Evolutionary conservation across 2,113 vertebrate genomes (phyloP).

Genomic region (Ploceus nigricollis): DNA sequence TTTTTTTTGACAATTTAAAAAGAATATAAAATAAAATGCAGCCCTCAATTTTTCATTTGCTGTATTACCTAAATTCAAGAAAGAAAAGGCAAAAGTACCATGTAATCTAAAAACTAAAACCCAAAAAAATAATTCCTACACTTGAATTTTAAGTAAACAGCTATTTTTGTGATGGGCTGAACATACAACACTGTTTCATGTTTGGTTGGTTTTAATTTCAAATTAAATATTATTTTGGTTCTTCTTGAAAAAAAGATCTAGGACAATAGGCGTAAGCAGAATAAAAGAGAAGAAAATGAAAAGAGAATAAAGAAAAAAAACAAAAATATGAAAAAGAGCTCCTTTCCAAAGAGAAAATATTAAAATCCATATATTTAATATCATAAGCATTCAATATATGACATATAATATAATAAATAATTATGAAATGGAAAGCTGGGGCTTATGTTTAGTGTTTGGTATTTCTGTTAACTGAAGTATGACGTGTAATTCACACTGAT

Average conservation of each 20-base stretch:
- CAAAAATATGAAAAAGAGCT: neutral
- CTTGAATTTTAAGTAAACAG: neutral
- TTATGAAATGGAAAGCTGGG: neutral
- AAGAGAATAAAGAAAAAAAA: neutral
- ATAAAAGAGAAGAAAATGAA: neutral
- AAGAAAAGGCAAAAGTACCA: neutral
- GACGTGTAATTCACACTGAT: neutral
- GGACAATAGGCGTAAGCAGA: neutral
- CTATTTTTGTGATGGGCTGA: neutral
- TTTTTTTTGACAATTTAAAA: neutral
- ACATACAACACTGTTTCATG: neutral
- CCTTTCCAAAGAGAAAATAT: neutral
- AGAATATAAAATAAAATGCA: neutral
- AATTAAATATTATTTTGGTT: neutral
- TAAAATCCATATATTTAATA: neutral
- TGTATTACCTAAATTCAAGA: neutral
- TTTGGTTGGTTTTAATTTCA: neutral
- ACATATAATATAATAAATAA: neutral
- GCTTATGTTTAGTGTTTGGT: neutral
- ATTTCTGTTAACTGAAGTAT: neutral
- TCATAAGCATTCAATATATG: neutral
- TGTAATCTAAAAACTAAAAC: neutral
- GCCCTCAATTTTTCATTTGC: neutral
- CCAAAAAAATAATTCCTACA: neutral
- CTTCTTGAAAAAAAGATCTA: neutral